Percentiles rank a stretch among this genome's conserved stretches.
Evolutionary conservation across 1,140 invertebrate species (phyloP).

Genomic region (Phymorhynchus buccinoides): DNA sequence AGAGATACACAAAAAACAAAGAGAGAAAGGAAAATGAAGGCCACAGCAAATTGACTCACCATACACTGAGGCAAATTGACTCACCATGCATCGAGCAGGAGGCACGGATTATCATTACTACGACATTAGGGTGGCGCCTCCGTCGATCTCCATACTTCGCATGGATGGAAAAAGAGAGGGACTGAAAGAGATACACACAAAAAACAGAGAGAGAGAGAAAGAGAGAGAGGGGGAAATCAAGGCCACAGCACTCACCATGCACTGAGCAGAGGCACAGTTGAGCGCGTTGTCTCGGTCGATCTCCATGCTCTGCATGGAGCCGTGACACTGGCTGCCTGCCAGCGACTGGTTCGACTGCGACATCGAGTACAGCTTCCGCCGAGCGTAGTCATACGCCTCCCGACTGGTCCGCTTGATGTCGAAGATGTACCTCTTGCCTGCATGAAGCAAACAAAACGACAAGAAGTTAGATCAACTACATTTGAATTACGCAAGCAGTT

Average conservation of each 20-base stretch:
- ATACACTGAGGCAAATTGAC: too few relatives aligned
- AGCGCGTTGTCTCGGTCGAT: conserved; percentile 21
- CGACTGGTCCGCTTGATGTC: conserved; percentile 89
- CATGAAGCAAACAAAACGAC: conserved; percentile 30
- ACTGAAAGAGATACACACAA: conserved; percentile 15
- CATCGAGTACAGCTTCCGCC: conserved; percentile 79
- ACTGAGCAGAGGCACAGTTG: conserved; percentile 32
- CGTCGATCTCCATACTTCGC: background rate
- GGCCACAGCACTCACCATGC: conserved; percentile 50
- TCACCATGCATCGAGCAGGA: too few relatives aligned
- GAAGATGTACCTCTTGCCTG: conserved; percentile 88
- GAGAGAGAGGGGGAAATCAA: background rate
- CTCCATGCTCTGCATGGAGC: conserved; percentile 31
- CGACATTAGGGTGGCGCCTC: too few relatives aligned
- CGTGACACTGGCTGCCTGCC: conserved; percentile 29
- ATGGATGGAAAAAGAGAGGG: background rate
- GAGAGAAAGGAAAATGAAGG: too few relatives aligned
- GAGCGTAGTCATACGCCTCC: conserved; percentile 89
- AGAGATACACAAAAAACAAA: too few relatives aligned
- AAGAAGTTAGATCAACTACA: too few relatives aligned
- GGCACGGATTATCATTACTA: too few relatives aligned
- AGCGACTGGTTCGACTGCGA: conserved; percentile 26
- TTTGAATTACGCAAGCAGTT: too few relatives aligned
- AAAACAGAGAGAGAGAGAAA: background rate
- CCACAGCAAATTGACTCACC: too few relatives aligned